phyloP scores from a whole-genome alignment of 2,888 invertebrate genomes.

The Ormyrus rosae region DNA sequence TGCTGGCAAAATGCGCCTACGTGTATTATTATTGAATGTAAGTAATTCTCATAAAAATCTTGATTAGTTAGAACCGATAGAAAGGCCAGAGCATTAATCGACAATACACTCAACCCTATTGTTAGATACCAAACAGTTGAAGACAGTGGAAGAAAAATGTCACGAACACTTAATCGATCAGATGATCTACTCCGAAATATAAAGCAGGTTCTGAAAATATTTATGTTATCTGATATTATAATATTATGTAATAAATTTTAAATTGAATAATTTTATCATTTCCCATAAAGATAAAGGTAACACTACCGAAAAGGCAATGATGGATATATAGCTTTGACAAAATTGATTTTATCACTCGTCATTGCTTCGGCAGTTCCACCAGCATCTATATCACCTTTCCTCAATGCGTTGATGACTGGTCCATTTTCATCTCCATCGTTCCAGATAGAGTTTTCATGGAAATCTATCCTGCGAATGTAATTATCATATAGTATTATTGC shows the following conservation, averaged over 20 bases:
- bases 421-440: slow-evolving; percentile 50
- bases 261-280: no score
- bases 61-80: slow-evolving; percentile 58
- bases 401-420: slow-evolving; percentile 51
- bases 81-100: slow-evolving; percentile 56
- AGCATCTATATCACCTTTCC: slow-evolving; percentile 47
- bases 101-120: slow-evolving; percentile 53
- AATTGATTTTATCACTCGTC: slow-evolving; percentile 24
- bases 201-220: slow-evolving; percentile 62
- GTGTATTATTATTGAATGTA: slow-evolving; percentile 59
- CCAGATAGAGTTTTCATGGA: slow-evolving; percentile 52
- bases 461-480: slow-evolving; percentile 38
- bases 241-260: no score
- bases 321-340: slow-evolving; percentile 41
- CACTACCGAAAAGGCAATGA: slow-evolving; percentile 43
- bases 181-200: slow-evolving; percentile 64
- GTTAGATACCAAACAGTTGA: slow-evolving; percentile 62
- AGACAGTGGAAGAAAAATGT: slow-evolving; percentile 63
- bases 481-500: no score
- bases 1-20: slow-evolving; percentile 66
- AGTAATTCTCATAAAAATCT: slow-evolving; percentile 57
- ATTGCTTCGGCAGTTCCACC: slow-evolving; percentile 50
- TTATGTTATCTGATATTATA: not conserved
- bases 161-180: slow-evolving; percentile 58
- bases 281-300: no score